These are phyloP conservation scores for Gallirallus australis DNA, from an alignment of 2,797 vertebrate genomes.

Conservation along the genomic window DNA sequence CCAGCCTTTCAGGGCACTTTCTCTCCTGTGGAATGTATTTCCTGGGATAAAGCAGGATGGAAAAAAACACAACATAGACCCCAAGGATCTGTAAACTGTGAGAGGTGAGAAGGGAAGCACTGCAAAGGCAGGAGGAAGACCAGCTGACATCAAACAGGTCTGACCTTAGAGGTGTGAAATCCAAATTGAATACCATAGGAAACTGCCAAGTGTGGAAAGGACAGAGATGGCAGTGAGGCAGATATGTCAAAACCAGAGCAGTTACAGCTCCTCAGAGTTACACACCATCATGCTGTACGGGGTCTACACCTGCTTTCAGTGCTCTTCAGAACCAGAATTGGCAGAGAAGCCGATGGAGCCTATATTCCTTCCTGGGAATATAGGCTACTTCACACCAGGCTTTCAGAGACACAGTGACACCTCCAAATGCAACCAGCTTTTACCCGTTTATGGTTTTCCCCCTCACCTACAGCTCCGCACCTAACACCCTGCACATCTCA, in stretches of 20 bases:
- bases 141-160: neutral
- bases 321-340: neutral
- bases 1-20: neutral
- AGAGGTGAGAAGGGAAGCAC: neutral
- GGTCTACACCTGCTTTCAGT: neutral
- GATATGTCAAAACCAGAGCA: neutral
- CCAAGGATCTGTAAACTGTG: fast-evolving
- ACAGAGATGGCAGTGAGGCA: neutral
- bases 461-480: neutral
- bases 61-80: neutral
- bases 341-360: neutral
- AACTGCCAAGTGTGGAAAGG: neutral
- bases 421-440: neutral
- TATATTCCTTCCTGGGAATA: fast-evolving
- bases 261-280: fast-evolving
- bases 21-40: neutral
- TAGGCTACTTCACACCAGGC: neutral
- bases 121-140: neutral
- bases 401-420: neutral
- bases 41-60: neutral
- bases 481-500: fast-evolving
- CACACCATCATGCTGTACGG: fast-evolving
- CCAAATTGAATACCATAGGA: neutral
- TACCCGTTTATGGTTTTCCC: neutral
- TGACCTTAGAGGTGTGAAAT: neutral